Evolutionary conservation across 2,888 invertebrate species (phyloP).

Genomic region (Sclerodermus sp.): DNA sequence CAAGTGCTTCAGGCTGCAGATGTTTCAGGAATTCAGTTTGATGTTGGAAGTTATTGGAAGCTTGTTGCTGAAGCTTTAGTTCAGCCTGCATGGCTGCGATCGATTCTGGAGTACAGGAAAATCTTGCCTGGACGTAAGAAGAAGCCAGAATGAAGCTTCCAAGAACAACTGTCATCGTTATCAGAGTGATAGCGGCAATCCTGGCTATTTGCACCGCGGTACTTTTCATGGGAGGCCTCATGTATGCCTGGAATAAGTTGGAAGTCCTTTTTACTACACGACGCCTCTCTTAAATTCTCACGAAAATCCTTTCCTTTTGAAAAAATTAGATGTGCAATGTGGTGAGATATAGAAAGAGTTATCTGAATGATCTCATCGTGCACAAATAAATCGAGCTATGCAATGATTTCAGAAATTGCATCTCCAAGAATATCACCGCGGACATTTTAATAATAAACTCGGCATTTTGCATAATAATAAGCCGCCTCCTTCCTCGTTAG

Average conservation of each 20-base stretch:
- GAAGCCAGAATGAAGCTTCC: constrained; percentile 83
- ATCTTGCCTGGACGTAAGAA: constrained; percentile 80
- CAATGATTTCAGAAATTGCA: too few species aligned
- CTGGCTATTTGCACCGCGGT: constrained; percentile 84
- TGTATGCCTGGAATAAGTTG: constrained; percentile 70
- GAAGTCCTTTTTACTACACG: neutral
- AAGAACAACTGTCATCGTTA: constrained; percentile 77
- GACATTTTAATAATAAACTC: neutral
- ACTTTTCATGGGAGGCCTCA: constrained; percentile 66
- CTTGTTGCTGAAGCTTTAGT: constrained; percentile 63
- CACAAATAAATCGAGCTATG: too few species aligned
- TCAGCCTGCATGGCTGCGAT: constrained; percentile 51
- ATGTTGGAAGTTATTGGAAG: constrained; percentile 49
- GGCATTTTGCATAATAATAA: constrained; percentile 1
- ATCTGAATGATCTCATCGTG: too few species aligned
- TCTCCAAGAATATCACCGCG: too few species aligned
- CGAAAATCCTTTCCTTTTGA: too few species aligned
- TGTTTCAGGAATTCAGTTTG: constrained; percentile 61
- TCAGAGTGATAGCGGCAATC: constrained; percentile 81
- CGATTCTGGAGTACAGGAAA: constrained; percentile 65
- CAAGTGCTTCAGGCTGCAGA: constrained; percentile 65
- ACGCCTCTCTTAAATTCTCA: too few species aligned
- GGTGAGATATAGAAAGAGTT: too few species aligned
- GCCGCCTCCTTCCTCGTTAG: neutral
- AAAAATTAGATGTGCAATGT: too few species aligned